Base-by-base conservation (phyloP, 2,797 vertebrate genomes). In the Eulemur albifrons region DNA sequence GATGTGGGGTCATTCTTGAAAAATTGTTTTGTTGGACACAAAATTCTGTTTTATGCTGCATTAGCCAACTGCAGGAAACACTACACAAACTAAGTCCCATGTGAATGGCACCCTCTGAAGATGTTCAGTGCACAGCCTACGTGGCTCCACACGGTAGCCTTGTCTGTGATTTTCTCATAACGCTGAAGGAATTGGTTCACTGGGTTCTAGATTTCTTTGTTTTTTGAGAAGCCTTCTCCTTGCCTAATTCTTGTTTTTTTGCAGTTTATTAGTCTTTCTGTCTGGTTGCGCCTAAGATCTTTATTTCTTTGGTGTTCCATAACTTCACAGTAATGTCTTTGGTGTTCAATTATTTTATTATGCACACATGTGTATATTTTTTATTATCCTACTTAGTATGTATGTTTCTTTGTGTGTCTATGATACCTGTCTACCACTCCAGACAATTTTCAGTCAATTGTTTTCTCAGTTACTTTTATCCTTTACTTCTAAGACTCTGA, bases 241-340 rank as follows among this genome's bases (percentile, higher is more conserved):
- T 77, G 45, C 7, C 21, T 48, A 91, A 61, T 87, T 73, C 67
- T 43, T 72, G 13, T 40, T 92, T 11, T 13, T 72, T 84, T 54
- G 15, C 21, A 59, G 35, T 11, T 57, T 1, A 59, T 80, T 17
- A 67, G 25, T 40, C 45, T 87, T 79, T 59, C n/a, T 75, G 30
- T 57, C 48, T 84, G n/a, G 59, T 18, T 67, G 20, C 18, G 21
- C n/a, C 57, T 59, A 32, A 89, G 32, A 32, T 43, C n/a, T 75
- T 20, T 54, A 75, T 83, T 77, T 25, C 30, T 79, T 79, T 54
- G 7, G 13, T 48, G 14, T 67, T n/a, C 63, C 65, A 27, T 50
- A 65, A 92, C 32, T 57, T 77, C 48, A 88, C 32, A 81, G 40
- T 48, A 81, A 76, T 65, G 81, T 69, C 25, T 81, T 69, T 32